Conservation (phyloP, 2,797 vertebrate species). For the Luscinia megarhynchos region DNA sequence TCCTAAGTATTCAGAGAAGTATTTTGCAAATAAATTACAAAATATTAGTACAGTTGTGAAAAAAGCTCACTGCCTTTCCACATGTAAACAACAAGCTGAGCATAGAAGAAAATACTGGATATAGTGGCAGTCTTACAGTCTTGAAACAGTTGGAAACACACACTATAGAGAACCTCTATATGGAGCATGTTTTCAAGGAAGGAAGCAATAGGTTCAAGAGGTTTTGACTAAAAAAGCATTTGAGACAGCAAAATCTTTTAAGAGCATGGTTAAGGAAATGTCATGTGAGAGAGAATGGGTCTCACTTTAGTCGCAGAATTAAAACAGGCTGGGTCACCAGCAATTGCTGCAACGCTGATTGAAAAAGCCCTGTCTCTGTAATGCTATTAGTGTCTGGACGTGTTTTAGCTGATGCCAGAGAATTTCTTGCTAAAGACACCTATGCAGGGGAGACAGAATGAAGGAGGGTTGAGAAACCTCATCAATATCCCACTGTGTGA, state of each 20-base stretch:
- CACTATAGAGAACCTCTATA: not conserved
- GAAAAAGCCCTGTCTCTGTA: not conserved
- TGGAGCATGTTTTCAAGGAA: not conserved
- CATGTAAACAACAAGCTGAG: not conserved
- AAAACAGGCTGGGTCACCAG: not conserved
- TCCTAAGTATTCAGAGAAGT: not conserved
- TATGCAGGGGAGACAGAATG: not conserved
- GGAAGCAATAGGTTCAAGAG: not conserved
- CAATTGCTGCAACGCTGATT: not conserved
- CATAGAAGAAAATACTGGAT: not conserved
- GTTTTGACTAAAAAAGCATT: not conserved
- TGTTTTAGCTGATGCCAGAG: not conserved
- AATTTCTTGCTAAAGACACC: not conserved
- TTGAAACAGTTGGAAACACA: not conserved
- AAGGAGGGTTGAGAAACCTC: not conserved
- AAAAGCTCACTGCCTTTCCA: not conserved
- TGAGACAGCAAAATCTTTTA: not conserved
- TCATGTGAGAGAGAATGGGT: not conserved
- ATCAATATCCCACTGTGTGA: not conserved
- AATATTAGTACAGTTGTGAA: not conserved
- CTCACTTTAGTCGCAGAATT: not conserved
- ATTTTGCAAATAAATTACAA: not conserved
- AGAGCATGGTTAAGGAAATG: not conserved
- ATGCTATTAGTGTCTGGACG: not conserved
- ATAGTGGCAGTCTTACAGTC: not conserved